Conservation (phyloP, 1,140 invertebrate species). For the Pseudomyrmex dendroicus region DNA sequence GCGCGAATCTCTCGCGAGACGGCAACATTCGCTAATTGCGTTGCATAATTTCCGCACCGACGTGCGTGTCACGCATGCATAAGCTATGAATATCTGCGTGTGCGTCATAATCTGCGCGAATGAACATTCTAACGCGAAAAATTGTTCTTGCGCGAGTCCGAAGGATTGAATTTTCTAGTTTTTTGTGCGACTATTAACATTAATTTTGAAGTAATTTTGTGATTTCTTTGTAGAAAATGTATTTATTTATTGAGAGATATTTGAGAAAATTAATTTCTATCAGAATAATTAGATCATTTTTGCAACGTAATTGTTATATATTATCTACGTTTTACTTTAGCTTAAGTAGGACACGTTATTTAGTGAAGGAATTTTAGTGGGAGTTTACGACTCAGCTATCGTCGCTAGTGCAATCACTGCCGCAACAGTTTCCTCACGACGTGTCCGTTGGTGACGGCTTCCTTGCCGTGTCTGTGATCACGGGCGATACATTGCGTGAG, state of each 20-base stretch:
- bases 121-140: not conserved
- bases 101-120: not conserved
- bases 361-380: no score
- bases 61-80: not conserved
- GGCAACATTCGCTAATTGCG: constrained; percentile 5
- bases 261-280: no score
- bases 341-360: no score
- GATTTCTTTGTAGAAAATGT: no score
- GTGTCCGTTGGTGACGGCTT: constrained; percentile 71
- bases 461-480: constrained; percentile 42
- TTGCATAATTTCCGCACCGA: constrained; percentile 27
- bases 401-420: constrained; percentile 31
- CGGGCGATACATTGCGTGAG: constrained; percentile 68
- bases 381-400: no score
- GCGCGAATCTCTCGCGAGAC: constrained; percentile 26
- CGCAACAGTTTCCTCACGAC: constrained; percentile 71
- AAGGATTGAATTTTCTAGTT: not conserved
- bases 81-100: not conserved
- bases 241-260: no score
- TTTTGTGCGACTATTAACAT: not conserved
- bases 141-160: no score
- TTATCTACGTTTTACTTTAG: no score
- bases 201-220: no score
- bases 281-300: no score
- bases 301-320: no score